These are phyloP conservation scores for Agonum fuliginosum DNA, from an alignment of 2,888 invertebrate genomes.

Conservation along the genomic window DNA sequence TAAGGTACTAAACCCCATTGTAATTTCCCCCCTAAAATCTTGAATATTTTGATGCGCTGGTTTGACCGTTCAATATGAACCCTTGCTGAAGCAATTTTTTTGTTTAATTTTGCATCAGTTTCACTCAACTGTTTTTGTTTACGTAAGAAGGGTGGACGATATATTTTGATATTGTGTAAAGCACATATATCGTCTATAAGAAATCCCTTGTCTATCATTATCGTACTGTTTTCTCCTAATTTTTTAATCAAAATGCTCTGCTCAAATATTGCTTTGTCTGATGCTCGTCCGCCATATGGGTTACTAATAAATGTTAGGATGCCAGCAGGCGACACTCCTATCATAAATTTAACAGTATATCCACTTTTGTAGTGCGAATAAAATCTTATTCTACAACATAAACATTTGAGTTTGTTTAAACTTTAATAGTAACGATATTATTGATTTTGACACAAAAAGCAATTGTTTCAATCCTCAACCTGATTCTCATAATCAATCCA, in stretches of 20 bases:
- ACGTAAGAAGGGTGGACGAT: constrained; percentile 18
- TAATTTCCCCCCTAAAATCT: background rate
- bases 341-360: too few species aligned
- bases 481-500: too few species aligned
- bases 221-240: constrained; percentile 60
- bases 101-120: background rate
- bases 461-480: too few species aligned
- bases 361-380: too few species aligned
- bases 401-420: constrained; percentile 4
- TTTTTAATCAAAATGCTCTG: constrained; percentile 61
- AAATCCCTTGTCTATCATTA: constrained; percentile 66
- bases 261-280: constrained; percentile 63
- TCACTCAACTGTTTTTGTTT: constrained; percentile 3
- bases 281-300: too few species aligned
- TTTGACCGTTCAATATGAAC: background rate
- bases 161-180: constrained; percentile 12
- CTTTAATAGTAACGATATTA: too few species aligned
- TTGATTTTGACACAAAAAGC: too few species aligned
- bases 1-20: background rate
- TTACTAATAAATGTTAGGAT: too few species aligned
- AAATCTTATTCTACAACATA: constrained; percentile 47
- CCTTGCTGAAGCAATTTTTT: background rate
- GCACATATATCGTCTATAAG: constrained; percentile 63
- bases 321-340: too few species aligned
- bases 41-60: background rate